Conservation (phyloP, 2,888 invertebrate genomes). For the Mythimna albipuncta region DNA sequence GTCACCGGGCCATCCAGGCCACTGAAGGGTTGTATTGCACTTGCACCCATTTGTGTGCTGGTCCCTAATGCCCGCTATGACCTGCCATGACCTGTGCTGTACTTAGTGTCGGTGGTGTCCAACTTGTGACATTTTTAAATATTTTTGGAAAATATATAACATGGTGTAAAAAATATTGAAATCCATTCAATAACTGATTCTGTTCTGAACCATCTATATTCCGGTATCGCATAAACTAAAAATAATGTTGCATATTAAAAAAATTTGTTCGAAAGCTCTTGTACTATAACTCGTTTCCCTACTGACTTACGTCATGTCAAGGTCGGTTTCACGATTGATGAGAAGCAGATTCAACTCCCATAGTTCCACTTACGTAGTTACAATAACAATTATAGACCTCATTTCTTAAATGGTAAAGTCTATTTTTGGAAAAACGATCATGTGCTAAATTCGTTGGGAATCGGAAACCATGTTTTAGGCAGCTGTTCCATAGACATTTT, state of each 20-base stretch:
- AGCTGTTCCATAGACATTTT: constrained; percentile 14
- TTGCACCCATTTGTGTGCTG: too few relatives aligned
- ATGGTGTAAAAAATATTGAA: too few relatives aligned
- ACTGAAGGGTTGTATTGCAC: too few relatives aligned
- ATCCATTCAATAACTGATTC: too few relatives aligned
- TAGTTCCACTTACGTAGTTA: constrained; percentile 39
- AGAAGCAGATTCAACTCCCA: constrained; percentile 72
- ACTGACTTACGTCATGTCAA: constrained; percentile 76
- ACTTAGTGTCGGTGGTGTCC: too few relatives aligned
- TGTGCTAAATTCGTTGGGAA: constrained; percentile 1
- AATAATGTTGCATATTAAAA: not conserved
- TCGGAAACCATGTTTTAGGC: constrained; percentile 8
- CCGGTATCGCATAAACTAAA: too few relatives aligned
- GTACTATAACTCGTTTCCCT: constrained; percentile 39
- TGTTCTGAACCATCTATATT: too few relatives aligned
- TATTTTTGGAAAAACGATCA: constrained; percentile 5
- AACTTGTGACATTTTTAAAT: too few relatives aligned
- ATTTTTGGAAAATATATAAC: too few relatives aligned
- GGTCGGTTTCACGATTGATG: constrained; percentile 77
- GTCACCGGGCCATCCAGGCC: too few relatives aligned
- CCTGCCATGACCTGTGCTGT: too few relatives aligned
- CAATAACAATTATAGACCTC: constrained; percentile 26
- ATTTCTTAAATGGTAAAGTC: constrained; percentile 9
- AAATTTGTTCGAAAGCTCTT: constrained; percentile 32
- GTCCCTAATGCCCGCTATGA: too few relatives aligned